Base-by-base conservation (phyloP, 1,140 invertebrate species). In the Melanaphis sacchari region DNA sequence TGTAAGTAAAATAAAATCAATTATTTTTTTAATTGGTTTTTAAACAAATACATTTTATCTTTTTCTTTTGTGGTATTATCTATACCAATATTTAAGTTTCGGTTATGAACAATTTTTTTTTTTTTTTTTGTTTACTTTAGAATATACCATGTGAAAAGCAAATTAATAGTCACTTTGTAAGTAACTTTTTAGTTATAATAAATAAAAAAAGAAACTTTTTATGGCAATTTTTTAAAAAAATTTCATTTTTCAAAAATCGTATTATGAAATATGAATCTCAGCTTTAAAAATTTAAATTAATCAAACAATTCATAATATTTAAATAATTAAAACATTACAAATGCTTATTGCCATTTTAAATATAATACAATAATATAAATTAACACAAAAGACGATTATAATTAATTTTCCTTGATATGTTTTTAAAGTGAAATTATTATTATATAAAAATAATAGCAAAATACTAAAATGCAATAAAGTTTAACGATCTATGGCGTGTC, bases 371-470 rank as follows among this genome's bases (percentile, higher is more conserved):
- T 66, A n/a, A 66, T 66, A 66, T 76, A 76, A 76, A 76, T n/a
- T 76, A 76, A 76, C 59, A 76, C 15, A 76, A n/a, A 76, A n/a
- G 15, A 5, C 15, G 18, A 76, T 76, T 76, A 76, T 76, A 76
- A 76, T 76, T 76, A 76, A 76, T 76, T 76, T 76, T 76, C n/a
- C n/a, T 76, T n/a, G n/a, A 76, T 76, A 76, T 76, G 4, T 66
- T 76, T 76, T 76, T 76, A n/a, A 76, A 76, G 59, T 76, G 59
- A 31, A 76, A 76, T 76, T 76, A 76, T n/a, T 76, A 76, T n/a
- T 21, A 76, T n/a, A 5, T 18, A 76, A n/a, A 76, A 76, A 76
- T n/a, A 66, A 18, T 76, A 76, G n/a, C 36, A n/a, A 76, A 76
- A 76, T n/a, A n/a, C 59, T 76, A 76, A 76, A 76, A 76, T 76